phyloP scores from a whole-genome alignment of 2,113 vertebrate species.

The Entelurus aequoreus region DNA sequence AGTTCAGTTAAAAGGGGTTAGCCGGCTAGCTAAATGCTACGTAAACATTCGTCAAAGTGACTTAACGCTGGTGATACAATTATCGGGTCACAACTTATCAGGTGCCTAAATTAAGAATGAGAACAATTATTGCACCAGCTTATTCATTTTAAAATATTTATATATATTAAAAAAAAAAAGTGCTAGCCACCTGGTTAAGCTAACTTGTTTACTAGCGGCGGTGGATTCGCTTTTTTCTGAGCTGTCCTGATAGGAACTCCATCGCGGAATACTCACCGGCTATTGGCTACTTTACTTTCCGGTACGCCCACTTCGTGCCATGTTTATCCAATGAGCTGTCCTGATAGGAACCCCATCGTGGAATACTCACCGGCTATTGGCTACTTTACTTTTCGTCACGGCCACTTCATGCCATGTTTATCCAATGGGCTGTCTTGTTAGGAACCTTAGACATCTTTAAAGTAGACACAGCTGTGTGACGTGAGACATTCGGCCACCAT shows the following conservation, averaged over 20 bases:
- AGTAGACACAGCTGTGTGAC: too few species aligned
- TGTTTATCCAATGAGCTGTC: background rate
- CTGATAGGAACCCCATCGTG: background rate
- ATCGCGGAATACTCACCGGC: background rate
- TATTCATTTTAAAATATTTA: too few species aligned
- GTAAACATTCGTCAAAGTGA: background rate
- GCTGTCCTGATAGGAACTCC: background rate
- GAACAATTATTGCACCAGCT: background rate
- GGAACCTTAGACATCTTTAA: too few species aligned
- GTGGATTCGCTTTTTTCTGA: background rate
- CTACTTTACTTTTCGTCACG: background rate
- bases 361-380: background rate
- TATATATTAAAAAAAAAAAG: background rate
- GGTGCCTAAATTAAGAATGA: background rate
- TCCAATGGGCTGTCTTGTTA: background rate
- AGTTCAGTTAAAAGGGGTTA: background rate
- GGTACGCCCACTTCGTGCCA: background rate
- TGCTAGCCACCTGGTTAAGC: background rate
- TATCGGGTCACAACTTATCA: background rate
- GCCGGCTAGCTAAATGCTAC: slow-evolving; percentile 3
- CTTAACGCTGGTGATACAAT: background rate
- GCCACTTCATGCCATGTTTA: background rate
- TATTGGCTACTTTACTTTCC: background rate
- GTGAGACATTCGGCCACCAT: too few species aligned
- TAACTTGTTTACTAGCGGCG: slow-evolving; percentile 2